These are phyloP conservation scores for Drosophila mercatorum DNA, from an alignment of 2,888 invertebrate species.

Conservation along the genomic window DNA sequence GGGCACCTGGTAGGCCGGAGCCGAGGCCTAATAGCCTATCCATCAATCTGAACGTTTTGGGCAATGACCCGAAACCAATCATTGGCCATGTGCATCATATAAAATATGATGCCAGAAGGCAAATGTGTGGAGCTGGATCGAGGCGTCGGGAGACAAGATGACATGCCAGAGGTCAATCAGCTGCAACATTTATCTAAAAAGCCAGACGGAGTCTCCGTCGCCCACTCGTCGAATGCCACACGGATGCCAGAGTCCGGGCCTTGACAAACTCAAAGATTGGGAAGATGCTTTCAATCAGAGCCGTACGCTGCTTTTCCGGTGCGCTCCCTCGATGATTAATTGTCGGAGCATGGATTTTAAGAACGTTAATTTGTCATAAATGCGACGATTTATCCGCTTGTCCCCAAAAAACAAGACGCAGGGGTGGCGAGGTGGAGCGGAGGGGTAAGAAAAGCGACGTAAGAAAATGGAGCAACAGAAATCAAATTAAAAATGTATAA, in stretches of 20 bases:
- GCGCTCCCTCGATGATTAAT: conserved; percentile 66
- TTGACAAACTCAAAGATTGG: conserved; percentile 36
- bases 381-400: conserved; percentile 52
- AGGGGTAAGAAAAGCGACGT: conserved; percentile 6
- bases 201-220: neutral
- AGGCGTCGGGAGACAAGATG: neutral
- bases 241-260: neutral
- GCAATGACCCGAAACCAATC: conserved; percentile 29
- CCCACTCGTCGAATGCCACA: neutral
- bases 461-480: conserved; percentile 53
- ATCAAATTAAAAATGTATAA: conserved; percentile 80
- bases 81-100: conserved; percentile 37
- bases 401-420: conserved; percentile 21
- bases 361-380: conserved; percentile 78
- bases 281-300: conserved; percentile 67
- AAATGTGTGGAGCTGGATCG: conserved; percentile 32
- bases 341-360: conserved; percentile 69
- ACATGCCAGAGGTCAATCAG: conserved; percentile 57
- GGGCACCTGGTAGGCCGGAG: neutral
- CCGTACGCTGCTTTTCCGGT: conserved; percentile 22
- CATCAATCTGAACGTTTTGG: conserved; percentile 40
- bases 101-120: conserved; percentile 52
- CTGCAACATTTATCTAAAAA: conserved; percentile 52
- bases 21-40: conserved; percentile 23
- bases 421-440: neutral